Percentiles rank a stretch among this genome's conserved stretches.
Conservation (phyloP, 2,797 vertebrate species). For the Paramormyrops hopkinsi region DNA sequence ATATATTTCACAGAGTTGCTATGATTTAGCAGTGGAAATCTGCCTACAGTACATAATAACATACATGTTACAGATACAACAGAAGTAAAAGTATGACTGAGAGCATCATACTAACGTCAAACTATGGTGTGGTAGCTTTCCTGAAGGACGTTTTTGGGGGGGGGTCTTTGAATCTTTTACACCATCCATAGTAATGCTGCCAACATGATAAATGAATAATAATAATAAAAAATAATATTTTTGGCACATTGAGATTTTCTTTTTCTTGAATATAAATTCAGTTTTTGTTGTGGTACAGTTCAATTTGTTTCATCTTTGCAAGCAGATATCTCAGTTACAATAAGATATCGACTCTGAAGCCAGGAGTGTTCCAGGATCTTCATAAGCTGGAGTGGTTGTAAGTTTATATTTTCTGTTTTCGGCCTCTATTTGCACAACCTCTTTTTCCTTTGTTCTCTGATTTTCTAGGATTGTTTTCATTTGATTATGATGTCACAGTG, state of each 20-base stretch:
- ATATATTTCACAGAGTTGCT: too few relatives aligned
- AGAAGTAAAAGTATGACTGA: background rate
- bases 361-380: conserved; percentile 83
- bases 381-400: conserved; percentile 93
- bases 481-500: background rate
- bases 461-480: background rate
- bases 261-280: conserved; percentile 1
- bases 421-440: background rate
- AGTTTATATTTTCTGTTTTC: conserved; percentile 34
- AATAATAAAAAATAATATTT: background rate
- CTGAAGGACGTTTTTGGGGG: background rate
- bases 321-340: conserved; percentile 86
- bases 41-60: too few relatives aligned
- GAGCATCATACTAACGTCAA: background rate
- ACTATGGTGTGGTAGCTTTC: background rate
- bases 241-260: background rate
- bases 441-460: background rate
- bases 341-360: conserved; percentile 74
- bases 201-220: background rate
- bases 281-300: background rate
- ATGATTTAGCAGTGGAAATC: too few relatives aligned
- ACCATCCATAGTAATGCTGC: background rate
- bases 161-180: background rate
- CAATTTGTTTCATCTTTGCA: conserved; percentile 18
- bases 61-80: background rate